phyloP scores from a whole-genome alignment of 1,140 invertebrate species.

The Plodia interpunctella region DNA sequence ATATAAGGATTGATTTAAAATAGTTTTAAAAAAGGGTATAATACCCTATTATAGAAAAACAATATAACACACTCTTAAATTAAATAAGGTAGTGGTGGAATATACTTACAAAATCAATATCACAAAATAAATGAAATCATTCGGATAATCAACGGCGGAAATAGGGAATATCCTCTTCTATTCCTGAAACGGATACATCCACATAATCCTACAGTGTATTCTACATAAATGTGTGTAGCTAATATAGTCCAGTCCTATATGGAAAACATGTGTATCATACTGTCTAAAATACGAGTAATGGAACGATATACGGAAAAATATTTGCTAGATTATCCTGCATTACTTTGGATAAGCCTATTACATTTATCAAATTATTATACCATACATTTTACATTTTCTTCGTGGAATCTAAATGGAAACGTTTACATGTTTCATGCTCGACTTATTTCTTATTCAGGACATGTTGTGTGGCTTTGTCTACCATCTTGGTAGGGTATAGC shows the following conservation, averaged over 20 bases:
- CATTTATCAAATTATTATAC: slow-evolving; percentile 2
- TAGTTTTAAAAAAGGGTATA: too few relatives aligned
- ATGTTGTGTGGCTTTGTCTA: background rate
- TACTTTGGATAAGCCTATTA: background rate
- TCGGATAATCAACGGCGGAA: background rate
- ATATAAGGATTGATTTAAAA: too few relatives aligned
- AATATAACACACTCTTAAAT: too few relatives aligned
- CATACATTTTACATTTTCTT: background rate
- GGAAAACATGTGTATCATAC: background rate
- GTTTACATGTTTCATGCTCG: background rate
- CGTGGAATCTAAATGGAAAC: background rate
- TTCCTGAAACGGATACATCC: background rate
- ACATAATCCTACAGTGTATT: background rate
- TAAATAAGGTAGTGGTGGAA: too few relatives aligned
- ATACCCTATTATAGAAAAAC: too few relatives aligned
- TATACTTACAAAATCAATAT: background rate
- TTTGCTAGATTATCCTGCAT: background rate
- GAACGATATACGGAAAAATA: background rate
- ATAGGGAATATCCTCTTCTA: background rate
- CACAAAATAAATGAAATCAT: background rate
- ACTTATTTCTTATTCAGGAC: background rate
- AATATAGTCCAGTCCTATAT: background rate
- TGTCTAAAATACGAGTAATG: background rate
- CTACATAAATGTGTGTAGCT: background rate
- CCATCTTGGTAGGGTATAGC: background rate